Evolutionary conservation across 92 coral and sea anemone species (phyloP), one percentile per base, ranked within the genome.

Genomic region (Actinernus sp.): DNA sequence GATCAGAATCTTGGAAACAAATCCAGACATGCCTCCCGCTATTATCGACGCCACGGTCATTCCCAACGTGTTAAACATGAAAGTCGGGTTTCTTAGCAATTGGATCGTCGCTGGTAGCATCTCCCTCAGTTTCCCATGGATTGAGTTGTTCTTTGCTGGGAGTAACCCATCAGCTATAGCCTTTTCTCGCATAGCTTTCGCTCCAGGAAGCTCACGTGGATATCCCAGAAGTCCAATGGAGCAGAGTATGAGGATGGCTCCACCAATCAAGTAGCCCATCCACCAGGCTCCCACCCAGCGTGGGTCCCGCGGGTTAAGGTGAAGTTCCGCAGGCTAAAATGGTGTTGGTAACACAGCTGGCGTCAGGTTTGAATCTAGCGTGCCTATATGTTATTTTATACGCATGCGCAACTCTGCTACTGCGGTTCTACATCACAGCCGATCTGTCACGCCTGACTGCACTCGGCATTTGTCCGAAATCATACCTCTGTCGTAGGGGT

Each of bases 261-360:
- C 87, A 10, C 62, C 26, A 51, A 63, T 31, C 11, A 63, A 37
- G 49, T 65, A 87, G 25, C 88, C 93, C 0, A 87, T 24, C 94
- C 94, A 88, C 93, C 93, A 87, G 44, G 93, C 93, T 2, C 93
- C 93, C 21, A 87, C 70, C 93, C 93, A 87, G 3, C 71, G 71
- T 4, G 93, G 88, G 45, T 70, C 71, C 20, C 65, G 57, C 16
- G 77, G 7, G 39, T 62, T 68, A 1, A 83, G 50, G 11, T 79
- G 47, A 0, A 55, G 27, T 32, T 78, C 91, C 3, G 55, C 48
- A 2, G 87, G 91, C 91, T 85, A 26, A 4, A 5, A 34, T n/a
- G n/a, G n/a, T n/a, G n/a, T n/a, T n/a, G n/a, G n/a, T n/a, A 21
- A 31, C n/a, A n/a, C n/a, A n/a, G n/a, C n/a, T n/a, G n/a, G n/a